phyloP scores from a whole-genome alignment of 1,140 invertebrate genomes.

The Sminthurinus signatus region DNA sequence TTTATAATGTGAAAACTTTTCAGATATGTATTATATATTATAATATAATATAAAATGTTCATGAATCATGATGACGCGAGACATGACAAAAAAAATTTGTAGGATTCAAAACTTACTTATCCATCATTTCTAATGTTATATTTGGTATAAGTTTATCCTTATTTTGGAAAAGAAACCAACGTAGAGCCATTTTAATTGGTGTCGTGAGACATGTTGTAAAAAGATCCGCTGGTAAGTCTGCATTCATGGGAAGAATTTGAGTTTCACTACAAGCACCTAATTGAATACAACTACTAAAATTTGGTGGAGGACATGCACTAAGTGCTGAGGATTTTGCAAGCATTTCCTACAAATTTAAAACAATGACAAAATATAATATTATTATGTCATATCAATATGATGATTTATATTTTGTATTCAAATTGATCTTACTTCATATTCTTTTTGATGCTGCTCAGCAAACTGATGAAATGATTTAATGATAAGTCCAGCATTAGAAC shows the following conservation, averaged over 20 bases:
- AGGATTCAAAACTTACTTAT: slow-evolving; percentile 85
- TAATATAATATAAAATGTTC: slow-evolving; percentile 1
- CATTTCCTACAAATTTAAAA: slow-evolving; percentile 33
- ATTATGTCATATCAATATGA: background rate
- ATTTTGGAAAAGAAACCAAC: slow-evolving; percentile 88
- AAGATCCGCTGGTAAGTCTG: slow-evolving; percentile 95
- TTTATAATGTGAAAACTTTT: background rate
- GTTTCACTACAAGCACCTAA: slow-evolving; percentile 86
- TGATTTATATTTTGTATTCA: background rate
- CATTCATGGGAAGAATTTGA: slow-evolving; percentile 94
- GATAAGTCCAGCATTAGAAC: slow-evolving; percentile 95
- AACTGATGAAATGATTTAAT: slow-evolving; percentile 88
- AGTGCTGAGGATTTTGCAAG: slow-evolving; percentile 40
- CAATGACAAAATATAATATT: too few species aligned
- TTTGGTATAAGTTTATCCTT: slow-evolving; percentile 72
- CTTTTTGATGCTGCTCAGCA: slow-evolving; percentile 81
- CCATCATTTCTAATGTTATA: slow-evolving; percentile 72
- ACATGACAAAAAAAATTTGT: background rate
- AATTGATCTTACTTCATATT: slow-evolving; percentile 60
- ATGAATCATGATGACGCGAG: background rate
- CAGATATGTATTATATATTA: too few species aligned
- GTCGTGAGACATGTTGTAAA: slow-evolving; percentile 98
- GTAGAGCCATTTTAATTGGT: slow-evolving; percentile 91
- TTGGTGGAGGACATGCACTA: slow-evolving; percentile 38
- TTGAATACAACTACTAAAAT: slow-evolving; percentile 87